Percentiles rank a stretch among this genome's conserved stretches.
These are phyloP conservation scores for Drosophila testacea DNA, from an alignment of 2,888 invertebrate genomes.

Conservation along the genomic window DNA sequence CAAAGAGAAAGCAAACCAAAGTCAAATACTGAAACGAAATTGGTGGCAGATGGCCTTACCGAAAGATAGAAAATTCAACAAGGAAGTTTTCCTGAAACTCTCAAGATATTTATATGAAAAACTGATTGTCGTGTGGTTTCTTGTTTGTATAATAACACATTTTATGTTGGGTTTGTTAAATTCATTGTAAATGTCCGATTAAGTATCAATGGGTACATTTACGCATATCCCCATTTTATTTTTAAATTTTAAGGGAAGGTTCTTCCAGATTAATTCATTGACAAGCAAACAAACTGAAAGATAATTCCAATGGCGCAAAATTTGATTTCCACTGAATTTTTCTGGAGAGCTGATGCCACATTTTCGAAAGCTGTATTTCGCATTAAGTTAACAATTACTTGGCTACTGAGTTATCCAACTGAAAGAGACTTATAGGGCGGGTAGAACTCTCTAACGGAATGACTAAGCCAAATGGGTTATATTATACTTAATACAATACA, in stretches of 20 bases:
- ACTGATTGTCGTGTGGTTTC: conserved; percentile 31
- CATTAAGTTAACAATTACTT: conserved; percentile 42
- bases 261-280: conserved; percentile 32
- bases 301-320: conserved; percentile 10
- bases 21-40: conserved; percentile 10
- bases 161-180: not conserved
- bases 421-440: not conserved
- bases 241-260: too few relatives aligned
- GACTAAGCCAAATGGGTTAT: not conserved
- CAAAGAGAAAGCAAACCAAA: conserved; percentile 40
- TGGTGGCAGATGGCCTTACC: not conserved
- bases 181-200: too few relatives aligned
- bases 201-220: too few relatives aligned
- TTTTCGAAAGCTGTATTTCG: conserved; percentile 33
- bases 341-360: conserved; percentile 42
- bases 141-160: conserved; percentile 24
- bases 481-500: not conserved
- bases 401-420: conserved; percentile 13
- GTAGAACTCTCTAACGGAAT: not conserved
- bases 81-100: conserved; percentile 1
- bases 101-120: conserved; percentile 18
- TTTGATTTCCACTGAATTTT: conserved; percentile 33
- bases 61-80: not conserved
- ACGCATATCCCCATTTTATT: too few relatives aligned
- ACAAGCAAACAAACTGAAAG: conserved; percentile 13